Conservation (phyloP, 2,113 vertebrate genomes). For the Athene cunicularia region DNA sequence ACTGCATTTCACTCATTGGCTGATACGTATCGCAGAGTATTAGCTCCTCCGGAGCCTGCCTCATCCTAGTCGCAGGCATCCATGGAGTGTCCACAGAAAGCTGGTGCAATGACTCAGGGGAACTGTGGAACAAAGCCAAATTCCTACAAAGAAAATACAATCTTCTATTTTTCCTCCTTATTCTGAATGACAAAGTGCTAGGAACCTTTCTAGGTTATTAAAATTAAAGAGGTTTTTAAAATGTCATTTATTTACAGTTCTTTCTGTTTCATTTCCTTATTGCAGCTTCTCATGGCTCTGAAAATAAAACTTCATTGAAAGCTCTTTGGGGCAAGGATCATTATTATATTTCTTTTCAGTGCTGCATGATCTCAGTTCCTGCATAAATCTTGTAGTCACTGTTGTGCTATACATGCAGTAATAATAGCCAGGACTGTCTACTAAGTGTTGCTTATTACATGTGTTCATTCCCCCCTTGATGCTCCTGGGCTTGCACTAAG, state of each 20-base stretch:
- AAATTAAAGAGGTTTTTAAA: conserved; percentile 28
- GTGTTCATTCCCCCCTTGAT: background rate
- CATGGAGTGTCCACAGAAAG: background rate
- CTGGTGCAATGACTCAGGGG: background rate
- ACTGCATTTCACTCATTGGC: background rate
- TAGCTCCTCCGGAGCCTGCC: background rate
- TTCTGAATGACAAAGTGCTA: background rate
- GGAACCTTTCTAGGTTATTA: conserved; percentile 4
- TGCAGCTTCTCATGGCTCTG: background rate
- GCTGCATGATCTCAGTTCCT: conserved; percentile 44
- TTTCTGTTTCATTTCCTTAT: conserved; percentile 43
- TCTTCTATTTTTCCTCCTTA: background rate
- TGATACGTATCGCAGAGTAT: background rate
- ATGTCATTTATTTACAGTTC: conserved; percentile 5
- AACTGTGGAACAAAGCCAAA: background rate
- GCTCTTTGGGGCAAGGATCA: background rate
- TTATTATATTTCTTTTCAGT: conserved; percentile 30
- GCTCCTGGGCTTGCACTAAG: background rate
- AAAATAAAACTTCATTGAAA: conserved; percentile 33
- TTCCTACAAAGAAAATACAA: background rate
- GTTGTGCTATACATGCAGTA: background rate
- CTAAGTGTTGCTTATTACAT: background rate
- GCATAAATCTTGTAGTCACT: conserved; percentile 7
- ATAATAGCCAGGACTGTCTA: background rate
- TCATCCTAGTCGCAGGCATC: rapidly evolving